These are phyloP conservation scores for Hemicrepidius hirtus DNA, from an alignment of 2,888 invertebrate genomes.

Conservation along the genomic window DNA sequence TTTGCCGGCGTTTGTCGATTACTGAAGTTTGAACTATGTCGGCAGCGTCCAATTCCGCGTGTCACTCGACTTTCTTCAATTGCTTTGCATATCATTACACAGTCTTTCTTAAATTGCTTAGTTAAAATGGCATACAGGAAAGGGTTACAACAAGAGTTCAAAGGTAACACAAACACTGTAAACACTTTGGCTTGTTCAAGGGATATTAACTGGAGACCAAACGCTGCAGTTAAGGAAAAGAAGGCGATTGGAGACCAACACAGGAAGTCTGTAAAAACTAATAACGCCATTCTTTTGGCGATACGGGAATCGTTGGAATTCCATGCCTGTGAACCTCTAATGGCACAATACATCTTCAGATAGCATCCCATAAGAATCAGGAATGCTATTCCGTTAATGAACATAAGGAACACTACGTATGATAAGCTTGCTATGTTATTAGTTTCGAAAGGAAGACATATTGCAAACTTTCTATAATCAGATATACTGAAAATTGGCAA, in stretches of 20 bases:
- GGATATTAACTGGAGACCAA: conserved; percentile 92
- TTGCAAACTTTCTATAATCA: conserved; percentile 96
- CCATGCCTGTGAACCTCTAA: conserved; percentile 97
- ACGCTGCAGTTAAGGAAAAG: conserved; percentile 94
- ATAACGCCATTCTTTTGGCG: conserved; percentile 96
- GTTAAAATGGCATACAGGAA: conserved; percentile 98
- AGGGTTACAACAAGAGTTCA: conserved; percentile 98
- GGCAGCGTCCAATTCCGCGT: conserved; percentile 88
- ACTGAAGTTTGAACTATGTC: conserved; percentile 91
- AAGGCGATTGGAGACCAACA: conserved; percentile 99
- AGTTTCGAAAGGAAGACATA: conserved; percentile 96
- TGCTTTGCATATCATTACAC: conserved; percentile 95
- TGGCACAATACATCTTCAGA: conserved; percentile 97
- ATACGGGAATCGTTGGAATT: conserved; percentile 97
- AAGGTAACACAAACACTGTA: conserved; percentile 95
- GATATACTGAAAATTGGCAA: conserved; percentile 94
- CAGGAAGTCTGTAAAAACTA: conserved; percentile 97
- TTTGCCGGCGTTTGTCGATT: conserved; percentile 91
- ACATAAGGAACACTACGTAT: conserved; percentile 93
- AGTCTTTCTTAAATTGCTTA: conserved; percentile 98
- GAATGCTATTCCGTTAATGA: conserved; percentile 95
- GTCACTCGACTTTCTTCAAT: conserved; percentile 96
- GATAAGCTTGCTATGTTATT: conserved; percentile 85
- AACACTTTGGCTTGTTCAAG: conserved; percentile 97
- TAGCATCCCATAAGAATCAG: conserved; percentile 96